phyloP scores from a whole-genome alignment of 2,888 invertebrate species.

The Epistrophe eligans region DNA sequence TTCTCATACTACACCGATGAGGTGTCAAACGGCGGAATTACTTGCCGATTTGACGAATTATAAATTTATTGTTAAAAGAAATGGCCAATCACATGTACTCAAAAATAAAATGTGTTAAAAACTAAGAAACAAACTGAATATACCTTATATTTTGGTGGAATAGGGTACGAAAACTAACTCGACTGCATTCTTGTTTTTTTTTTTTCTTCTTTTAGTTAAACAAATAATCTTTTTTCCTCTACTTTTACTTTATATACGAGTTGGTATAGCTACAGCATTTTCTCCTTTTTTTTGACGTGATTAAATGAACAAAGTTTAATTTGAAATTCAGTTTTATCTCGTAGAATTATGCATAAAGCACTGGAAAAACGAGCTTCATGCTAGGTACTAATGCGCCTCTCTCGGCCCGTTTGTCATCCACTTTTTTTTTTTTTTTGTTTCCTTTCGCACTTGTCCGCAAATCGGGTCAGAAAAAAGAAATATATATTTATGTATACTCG shows the following conservation, averaged over 20 bases:
- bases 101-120: too few relatives aligned
- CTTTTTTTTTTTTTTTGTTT: background rate
- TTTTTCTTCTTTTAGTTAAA: constrained; percentile 37
- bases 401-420: constrained; percentile 6
- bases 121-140: constrained; percentile 20
- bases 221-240: constrained; percentile 54
- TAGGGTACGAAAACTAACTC: constrained; percentile 5
- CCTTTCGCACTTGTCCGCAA: constrained; percentile 36
- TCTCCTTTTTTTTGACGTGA: constrained; percentile 33
- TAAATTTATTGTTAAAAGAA: too few relatives aligned
- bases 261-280: background rate
- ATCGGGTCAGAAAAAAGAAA: constrained; percentile 48
- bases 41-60: too few relatives aligned
- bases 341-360: constrained; percentile 74
- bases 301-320: constrained; percentile 76
- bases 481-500: background rate
- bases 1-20: too few relatives aligned
- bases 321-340: constrained; percentile 75
- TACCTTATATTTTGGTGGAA: background rate
- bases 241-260: background rate
- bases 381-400: constrained; percentile 54
- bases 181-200: constrained; percentile 2
- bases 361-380: constrained; percentile 45
- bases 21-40: too few relatives aligned
- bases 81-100: too few relatives aligned